Percentiles rank a stretch among this genome's conserved stretches.
These are phyloP conservation scores for Chaenocephalus aceratus DNA, from an alignment of 2,113 vertebrate genomes.

Conservation along the genomic window DNA sequence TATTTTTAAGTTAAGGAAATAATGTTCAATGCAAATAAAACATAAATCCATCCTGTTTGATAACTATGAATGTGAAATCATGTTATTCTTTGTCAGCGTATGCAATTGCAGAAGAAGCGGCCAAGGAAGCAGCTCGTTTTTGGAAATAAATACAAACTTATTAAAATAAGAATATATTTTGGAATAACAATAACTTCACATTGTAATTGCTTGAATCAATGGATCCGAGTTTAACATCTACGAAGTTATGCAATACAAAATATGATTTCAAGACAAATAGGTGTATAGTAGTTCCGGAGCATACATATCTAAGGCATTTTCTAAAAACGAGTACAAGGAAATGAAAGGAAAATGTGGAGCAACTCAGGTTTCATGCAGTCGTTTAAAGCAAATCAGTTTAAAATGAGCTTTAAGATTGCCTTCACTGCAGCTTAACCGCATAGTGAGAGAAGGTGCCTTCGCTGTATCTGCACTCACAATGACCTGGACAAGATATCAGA, in stretches of 20 bases:
- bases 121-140: background rate
- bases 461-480: conserved; percentile 40
- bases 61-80: background rate
- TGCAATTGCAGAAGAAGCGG: background rate
- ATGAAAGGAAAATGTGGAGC: background rate
- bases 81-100: conserved; percentile 5
- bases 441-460: conserved; percentile 57
- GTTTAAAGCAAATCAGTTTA: conserved; percentile 39
- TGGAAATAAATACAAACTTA: background rate
- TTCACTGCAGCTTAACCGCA: conserved; percentile 40
- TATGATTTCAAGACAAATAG: background rate
- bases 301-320: background rate
- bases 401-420: conserved; percentile 34
- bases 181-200: no score
- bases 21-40: background rate
- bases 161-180: background rate
- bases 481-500: conserved; percentile 45
- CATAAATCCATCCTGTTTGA: background rate
- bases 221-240: background rate
- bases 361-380: conserved; percentile 23
- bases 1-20: background rate
- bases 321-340: background rate
- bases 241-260: background rate
- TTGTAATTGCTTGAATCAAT: background rate
- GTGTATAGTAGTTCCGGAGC: background rate